Percentiles rank a stretch among this genome's conserved stretches.
phyloP scores from a whole-genome alignment of 1,140 invertebrate species.

The Bursaphelenchus mucronatus region DNA sequence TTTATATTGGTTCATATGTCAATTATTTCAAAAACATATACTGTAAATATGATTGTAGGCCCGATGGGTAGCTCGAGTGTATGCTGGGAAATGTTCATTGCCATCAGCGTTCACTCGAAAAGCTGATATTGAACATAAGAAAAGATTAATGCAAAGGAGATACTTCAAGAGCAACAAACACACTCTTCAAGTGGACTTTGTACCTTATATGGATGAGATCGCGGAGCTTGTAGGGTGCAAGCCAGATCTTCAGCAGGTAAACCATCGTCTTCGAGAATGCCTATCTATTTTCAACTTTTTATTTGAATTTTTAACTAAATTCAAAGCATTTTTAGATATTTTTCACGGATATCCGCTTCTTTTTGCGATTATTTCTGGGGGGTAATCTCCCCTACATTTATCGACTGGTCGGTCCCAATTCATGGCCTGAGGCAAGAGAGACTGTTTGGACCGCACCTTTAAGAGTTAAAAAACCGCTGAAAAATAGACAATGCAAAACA shows the following conservation, averaged over 20 bases:
- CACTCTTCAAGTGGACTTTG: slow-evolving; percentile 51
- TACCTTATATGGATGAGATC: slow-evolving; percentile 64
- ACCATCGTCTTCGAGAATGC: no score
- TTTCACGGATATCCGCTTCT: slow-evolving; percentile 34
- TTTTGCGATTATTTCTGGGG: slow-evolving; percentile 57
- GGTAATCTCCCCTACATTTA: slow-evolving; percentile 64
- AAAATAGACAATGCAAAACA: slow-evolving; percentile 49
- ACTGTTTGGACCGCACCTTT: slow-evolving; percentile 58
- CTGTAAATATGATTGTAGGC: slow-evolving; percentile 21
- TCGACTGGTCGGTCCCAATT: slow-evolving; percentile 62
- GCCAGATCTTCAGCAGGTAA: slow-evolving; percentile 55
- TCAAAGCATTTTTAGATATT: slow-evolving; percentile 38
- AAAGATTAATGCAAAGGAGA: slow-evolving; percentile 32
- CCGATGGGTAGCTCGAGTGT: slow-evolving; percentile 50
- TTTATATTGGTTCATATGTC: neutral
- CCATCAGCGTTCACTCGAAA: slow-evolving; percentile 59
- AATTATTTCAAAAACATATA: neutral
- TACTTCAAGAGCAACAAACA: slow-evolving; percentile 44
- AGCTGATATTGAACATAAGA: slow-evolving; percentile 61
- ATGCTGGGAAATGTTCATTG: slow-evolving; percentile 37
- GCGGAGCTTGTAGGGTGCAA: slow-evolving; percentile 62
- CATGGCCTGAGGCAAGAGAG: slow-evolving; percentile 62
- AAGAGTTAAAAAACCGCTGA: slow-evolving; percentile 50
- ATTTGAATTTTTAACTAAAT: no score
- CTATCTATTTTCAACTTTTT: no score